Percentiles rank a stretch among this genome's conserved stretches.
Evolutionary conservation across 2,797 vertebrate species (phyloP).

Genomic region (Hippoglossus hippoglossus): DNA sequence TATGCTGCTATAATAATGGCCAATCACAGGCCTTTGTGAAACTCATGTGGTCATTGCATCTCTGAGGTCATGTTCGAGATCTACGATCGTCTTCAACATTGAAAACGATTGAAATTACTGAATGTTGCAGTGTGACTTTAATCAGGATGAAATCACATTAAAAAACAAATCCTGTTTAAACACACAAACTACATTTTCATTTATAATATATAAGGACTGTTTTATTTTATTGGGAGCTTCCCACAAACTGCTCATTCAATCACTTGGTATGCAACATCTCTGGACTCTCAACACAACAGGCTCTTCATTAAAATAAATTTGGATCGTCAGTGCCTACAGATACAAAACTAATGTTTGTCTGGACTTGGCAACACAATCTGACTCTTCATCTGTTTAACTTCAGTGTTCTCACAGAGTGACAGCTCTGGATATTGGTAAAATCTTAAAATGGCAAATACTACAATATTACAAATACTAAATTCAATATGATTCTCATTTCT

Average conservation of each 20-base stretch:
- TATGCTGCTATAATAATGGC: background rate
- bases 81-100: slow-evolving; percentile 20
- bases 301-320: no score
- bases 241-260: background rate
- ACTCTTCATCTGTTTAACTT: background rate
- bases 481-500: no score
- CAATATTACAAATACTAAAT: no score
- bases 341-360: background rate
- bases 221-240: background rate
- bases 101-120: slow-evolving; percentile 49
- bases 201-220: background rate
- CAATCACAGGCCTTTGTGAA: slow-evolving; percentile 15
- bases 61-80: background rate
- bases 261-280: slow-evolving; percentile 3
- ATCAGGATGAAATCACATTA: slow-evolving; percentile 39
- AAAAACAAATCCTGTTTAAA: slow-evolving; percentile 21
- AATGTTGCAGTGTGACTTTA: slow-evolving; percentile 28
- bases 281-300: background rate
- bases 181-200: slow-evolving; percentile 1
- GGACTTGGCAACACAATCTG: no score
- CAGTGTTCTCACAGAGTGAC: no score
- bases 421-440: no score
- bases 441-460: no score
- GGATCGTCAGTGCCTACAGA: background rate
- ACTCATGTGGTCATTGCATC: slow-evolving; percentile 11